Evolutionary conservation across 2,113 vertebrate species (phyloP).

Genomic region (Petrocephalus zakoni): DNA sequence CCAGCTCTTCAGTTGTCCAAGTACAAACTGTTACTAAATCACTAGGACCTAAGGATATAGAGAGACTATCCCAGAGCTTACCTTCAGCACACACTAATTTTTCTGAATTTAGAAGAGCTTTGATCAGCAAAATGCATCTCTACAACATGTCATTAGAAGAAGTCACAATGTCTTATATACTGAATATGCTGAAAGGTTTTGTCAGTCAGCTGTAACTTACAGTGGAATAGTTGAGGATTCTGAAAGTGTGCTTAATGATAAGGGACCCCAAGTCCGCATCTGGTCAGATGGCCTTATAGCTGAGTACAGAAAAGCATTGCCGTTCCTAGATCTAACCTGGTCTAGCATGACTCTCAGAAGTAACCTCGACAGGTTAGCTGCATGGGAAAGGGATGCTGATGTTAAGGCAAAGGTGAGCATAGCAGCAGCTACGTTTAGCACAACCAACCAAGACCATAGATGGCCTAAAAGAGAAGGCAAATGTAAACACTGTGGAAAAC

Average conservation of each 20-base stretch:
- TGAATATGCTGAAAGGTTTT: too few species aligned
- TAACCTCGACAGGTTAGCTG: too few species aligned
- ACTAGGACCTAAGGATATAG: too few species aligned
- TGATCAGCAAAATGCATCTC: slow-evolving; percentile 11
- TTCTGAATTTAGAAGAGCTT: slow-evolving; percentile 21
- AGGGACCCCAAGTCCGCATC: not conserved
- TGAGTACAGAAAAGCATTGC: slow-evolving; percentile 4
- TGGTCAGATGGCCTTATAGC: not conserved
- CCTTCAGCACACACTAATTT: not conserved
- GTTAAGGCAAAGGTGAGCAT: too few species aligned
- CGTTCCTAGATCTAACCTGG: slow-evolving; percentile 15
- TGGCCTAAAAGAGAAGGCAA: too few species aligned
- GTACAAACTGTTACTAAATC: too few species aligned
- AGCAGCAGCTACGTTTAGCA: too few species aligned
- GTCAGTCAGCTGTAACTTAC: not conserved
- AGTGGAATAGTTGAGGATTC: not conserved
- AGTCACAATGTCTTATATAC: slow-evolving; percentile 1
- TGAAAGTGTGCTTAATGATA: not conserved
- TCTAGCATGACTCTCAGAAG: not conserved
- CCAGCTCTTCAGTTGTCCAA: too few species aligned
- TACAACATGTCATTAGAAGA: not conserved
- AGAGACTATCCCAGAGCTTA: too few species aligned
- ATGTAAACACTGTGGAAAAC: too few species aligned
- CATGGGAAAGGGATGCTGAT: too few species aligned
- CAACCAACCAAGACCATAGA: too few species aligned